A percentile compares a stretch with the other conserved stretches of the same genome.
These are phyloP conservation scores for Lasioglossum baleicum DNA, from an alignment of 1,140 invertebrate genomes.

Conservation along the genomic window DNA sequence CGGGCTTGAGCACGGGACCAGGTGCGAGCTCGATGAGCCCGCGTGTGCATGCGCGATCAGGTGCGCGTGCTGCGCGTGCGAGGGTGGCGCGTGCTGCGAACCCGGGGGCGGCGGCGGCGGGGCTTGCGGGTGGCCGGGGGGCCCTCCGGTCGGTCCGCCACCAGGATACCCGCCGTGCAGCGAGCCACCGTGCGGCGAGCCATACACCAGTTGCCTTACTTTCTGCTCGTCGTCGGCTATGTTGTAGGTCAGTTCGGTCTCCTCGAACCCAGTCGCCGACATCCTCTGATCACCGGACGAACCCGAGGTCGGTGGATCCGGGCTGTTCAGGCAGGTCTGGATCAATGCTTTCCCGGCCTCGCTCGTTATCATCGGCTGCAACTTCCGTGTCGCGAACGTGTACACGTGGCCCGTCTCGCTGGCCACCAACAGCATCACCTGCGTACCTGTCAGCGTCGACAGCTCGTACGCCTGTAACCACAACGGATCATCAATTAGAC, in stretches of 20 bases:
- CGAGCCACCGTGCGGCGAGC: constrained; percentile 84
- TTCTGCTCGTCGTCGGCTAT: constrained; percentile 96
- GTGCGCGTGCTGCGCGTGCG: constrained; percentile 82
- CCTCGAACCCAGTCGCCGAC: constrained; percentile 99
- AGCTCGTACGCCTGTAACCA: constrained; percentile 96
- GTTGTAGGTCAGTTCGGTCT: constrained; percentile 98
- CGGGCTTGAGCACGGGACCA: constrained; percentile 82
- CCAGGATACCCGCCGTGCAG: constrained; percentile 79
- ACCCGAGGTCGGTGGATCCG: constrained; percentile 91
- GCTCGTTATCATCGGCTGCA: constrained; percentile 99
- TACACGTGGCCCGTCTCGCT: constrained; percentile 99
- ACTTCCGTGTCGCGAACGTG: constrained; percentile 98
- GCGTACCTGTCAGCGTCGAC: constrained; percentile 98
- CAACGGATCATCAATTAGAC: too few species aligned
- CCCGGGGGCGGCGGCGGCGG: constrained; percentile 68
- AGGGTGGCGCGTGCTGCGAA: constrained; percentile 84
- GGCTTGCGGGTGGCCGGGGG: constrained; percentile 59
- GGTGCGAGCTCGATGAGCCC: constrained; percentile 82
- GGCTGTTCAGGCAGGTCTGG: constrained; percentile 98
- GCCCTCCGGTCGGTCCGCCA: constrained; percentile 61
- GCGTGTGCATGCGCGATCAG: constrained; percentile 82
- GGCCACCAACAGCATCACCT: constrained; percentile 98
- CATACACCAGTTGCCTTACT: constrained; percentile 96
- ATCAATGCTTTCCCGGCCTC: constrained; percentile 99
- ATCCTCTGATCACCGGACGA: constrained; percentile 92